Evolutionary conservation across 2,888 invertebrate genomes (phyloP).

Genomic region (Gasteruption jaculator): DNA sequence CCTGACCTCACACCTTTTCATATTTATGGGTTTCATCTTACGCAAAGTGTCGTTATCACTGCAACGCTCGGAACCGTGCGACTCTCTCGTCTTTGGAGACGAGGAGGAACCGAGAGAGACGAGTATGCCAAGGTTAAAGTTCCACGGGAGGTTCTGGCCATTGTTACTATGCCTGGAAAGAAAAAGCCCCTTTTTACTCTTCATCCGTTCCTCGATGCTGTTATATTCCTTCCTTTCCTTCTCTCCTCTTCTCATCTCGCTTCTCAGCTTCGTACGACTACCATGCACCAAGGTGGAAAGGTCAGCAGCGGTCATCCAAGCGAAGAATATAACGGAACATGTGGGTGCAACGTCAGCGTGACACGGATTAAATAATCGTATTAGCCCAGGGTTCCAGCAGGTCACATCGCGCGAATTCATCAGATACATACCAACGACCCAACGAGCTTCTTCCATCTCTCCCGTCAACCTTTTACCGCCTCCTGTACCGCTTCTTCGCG

Average conservation of each 20-base stretch:
- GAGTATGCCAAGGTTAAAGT: no score
- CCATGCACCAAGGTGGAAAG: constrained; percentile 28
- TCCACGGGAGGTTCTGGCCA: no score
- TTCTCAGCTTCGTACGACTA: constrained; percentile 22
- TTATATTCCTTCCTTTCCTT: constrained; percentile 15
- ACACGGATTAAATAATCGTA: constrained; percentile 37
- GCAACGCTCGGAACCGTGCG: no score
- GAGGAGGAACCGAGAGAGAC: no score
- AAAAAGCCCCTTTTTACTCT: constrained; percentile 9
- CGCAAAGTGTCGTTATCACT: constrained; percentile 29
- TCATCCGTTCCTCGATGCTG: constrained; percentile 6
- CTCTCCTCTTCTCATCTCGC: constrained; percentile 19
- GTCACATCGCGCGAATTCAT: no score
- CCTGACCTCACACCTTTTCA: constrained; percentile 38
- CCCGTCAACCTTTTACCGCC: constrained; percentile 14
- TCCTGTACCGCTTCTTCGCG: constrained; percentile 9
- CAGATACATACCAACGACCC: no score
- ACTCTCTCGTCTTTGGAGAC: no score
- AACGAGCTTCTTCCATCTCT: constrained; percentile 1
- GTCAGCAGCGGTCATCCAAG: constrained; percentile 39
- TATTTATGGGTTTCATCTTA: no score
- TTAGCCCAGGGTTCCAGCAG: constrained; percentile 21
- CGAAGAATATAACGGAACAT: constrained; percentile 36
- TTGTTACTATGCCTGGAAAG: no score
- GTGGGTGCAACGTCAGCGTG: constrained; percentile 40